Base-by-base conservation (phyloP, 1,140 invertebrate species). In the Campoletis sonorensis region DNA sequence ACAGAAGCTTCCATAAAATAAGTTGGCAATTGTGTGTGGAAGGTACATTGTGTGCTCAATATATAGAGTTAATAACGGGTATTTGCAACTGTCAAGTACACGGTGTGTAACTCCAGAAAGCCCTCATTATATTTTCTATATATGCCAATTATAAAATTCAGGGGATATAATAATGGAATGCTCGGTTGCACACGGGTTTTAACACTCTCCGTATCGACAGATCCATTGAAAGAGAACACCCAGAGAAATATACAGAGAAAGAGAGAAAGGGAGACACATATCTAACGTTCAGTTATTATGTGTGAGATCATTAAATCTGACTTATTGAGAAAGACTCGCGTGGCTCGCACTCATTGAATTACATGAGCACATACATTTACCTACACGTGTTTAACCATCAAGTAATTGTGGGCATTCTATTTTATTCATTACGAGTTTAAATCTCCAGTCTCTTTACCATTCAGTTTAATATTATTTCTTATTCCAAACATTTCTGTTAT, bases 281-380 rank as follows among this genome's bases (percentile, higher is more conserved):
- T 54, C 51, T 54, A 21, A 21, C n/a, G 51, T 54, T 54, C 51
- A n/a, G n/a, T 18, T 71, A 21, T n/a, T 37, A 71, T 37, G 33
- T n/a, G 27, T 21, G 33, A 71, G 68, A 71, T 71, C 68, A 71
- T 71, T 71, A 71, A 71, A 71, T 71, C 68, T 71, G 68, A 71
- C 68, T 71, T 71, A 71, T 71, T 71, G 68, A 71, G 68, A 71
- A 71, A 71, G 68, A 71, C 18, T 54, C 51, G 51, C 51, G 68
- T 37, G 68, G 68, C 68, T 71, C 27, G 68, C 68, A 71, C 68
- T 30, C 18, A 71, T 71, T 33, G 68, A 18, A 71, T 21, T 68
- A 68, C 21, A 68, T 15, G 21, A 68, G 64, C 64, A 8, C 30
- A 40, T 71, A 40, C 27, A 37, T 37, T 71, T 37, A 40, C 68